Conservation (phyloP, 2,113 vertebrate genomes). For the Cyprinodon tularosa region DNA sequence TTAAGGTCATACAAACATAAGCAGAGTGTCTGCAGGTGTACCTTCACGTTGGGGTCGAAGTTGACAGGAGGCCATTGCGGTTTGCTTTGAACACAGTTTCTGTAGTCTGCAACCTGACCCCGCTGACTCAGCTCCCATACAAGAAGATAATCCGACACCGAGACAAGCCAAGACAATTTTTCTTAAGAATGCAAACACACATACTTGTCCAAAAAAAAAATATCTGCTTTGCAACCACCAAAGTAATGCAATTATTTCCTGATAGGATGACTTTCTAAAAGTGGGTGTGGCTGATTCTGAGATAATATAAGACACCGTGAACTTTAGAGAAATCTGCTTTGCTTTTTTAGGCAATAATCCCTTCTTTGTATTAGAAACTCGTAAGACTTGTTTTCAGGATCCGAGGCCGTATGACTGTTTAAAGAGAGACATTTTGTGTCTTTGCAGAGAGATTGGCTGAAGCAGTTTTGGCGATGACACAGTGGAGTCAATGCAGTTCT, state of each 20-base stretch:
- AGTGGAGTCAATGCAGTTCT: background rate
- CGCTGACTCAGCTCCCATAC: background rate
- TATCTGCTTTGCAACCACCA: background rate
- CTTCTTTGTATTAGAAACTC: slow-evolving; percentile 55
- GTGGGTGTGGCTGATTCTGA: slow-evolving; percentile 48
- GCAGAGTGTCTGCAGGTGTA: slow-evolving; percentile 54
- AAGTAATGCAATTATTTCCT: background rate
- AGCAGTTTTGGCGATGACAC: slow-evolving; percentile 11
- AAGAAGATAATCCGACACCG: background rate
- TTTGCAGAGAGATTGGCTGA: background rate
- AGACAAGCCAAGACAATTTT: slow-evolving; percentile 9
- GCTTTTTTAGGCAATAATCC: slow-evolving; percentile 22
- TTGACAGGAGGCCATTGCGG: background rate
- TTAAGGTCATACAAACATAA: slow-evolving; percentile 63
- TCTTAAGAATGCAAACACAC: background rate
- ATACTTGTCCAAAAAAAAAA: background rate
- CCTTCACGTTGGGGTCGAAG: slow-evolving; percentile 6
- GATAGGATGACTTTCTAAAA: background rate
- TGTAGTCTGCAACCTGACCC: slow-evolving; percentile 18
- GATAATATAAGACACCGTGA: slow-evolving; percentile 11
- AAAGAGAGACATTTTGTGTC: slow-evolving; percentile 13
- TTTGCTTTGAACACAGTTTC: slow-evolving; percentile 20
- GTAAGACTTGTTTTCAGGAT: slow-evolving; percentile 60
- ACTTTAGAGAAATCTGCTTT: slow-evolving; percentile 13
- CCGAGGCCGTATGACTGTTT: slow-evolving; percentile 2